Evolutionary conservation across 2,888 invertebrate species (phyloP), one percentile per base, ranked within the genome.

Genomic region (Dicycla oo): DNA sequence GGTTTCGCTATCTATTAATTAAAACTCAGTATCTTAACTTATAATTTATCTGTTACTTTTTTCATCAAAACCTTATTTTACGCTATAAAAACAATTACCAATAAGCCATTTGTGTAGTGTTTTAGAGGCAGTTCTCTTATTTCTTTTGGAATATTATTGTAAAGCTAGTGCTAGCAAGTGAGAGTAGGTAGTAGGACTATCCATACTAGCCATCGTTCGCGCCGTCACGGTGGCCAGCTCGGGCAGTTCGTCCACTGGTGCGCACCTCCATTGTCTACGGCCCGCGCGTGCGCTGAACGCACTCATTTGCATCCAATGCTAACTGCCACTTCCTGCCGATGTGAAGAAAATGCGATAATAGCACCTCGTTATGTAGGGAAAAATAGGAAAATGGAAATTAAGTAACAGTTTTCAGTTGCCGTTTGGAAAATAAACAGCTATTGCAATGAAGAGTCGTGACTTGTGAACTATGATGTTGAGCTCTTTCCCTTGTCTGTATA

Each of bases 281-380:
- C 43, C 49, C 51, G 62, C 66, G 69, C 69, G 73, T 51, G 64
- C 82, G 71, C 71, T 73, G 51, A 73, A 69, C 54, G 73, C 67
- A 62, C 76, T 78, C 73, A 84, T 84, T 85, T 85, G 82, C 86
- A 86, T 86, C 76, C 77, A 86, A 85, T 85, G 84, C 70, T 75
- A 70, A 58, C 57, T 62, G 74, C 58, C 65, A 84, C 75, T 85
- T 86, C 84, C 85, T 77, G 84, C 54, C 53, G 34, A 56, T 76
- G 78, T 69, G 57, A 30, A 77, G 82, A 77, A 84, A 86, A 80
- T 79, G 61, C 73, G 56, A 57, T 73, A 83, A 73, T 65, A 69
- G 56, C 70, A 65, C 70, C 67, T 71, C 56, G 47, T 81, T 78
- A 56, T 30, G 61, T 56, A 30, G 58, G 63, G 62, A 45, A 72